Base-by-base conservation (phyloP, 2,888 invertebrate genomes). In the Cenopis cana region DNA sequence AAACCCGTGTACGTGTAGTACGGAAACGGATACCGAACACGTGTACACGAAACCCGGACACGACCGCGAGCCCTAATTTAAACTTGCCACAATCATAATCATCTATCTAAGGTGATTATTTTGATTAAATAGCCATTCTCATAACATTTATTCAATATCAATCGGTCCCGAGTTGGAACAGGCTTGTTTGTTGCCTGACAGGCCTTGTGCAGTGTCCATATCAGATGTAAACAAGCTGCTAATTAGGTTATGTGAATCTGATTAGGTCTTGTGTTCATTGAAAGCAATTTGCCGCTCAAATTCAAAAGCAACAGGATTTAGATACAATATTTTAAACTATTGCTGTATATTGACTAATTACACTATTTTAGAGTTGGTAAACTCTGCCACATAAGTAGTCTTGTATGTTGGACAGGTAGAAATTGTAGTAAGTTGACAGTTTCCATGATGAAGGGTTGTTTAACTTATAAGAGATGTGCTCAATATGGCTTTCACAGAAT, bases 161-260 rank as follows among this genome's bases (percentile, higher is more conserved):
- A 46, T 57, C 50, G 59, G 54, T 36, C 24, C 11, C 38, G 41
- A 10, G 41, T 18, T 49, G 36, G n/a, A 24, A 36, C 52, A 38
- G 36, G 33, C 6, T 46, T n/a, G 59, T 52, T 38, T 38, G 50
- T 52, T 24, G 20, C 38, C 38, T 41, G 41, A 29, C 20, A 41
- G 60, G 29, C 41, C 38, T 29, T 60, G 57, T 36, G 52, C 20
- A 33, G 33, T 33, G n/a, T 38, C n/a, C 52, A 46, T 68, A 61
- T 54, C 20, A 60, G 41, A 61, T 61, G 68, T 68, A 68, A 68
- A 68, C 60, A 68, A 61, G 52, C n/a, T 65, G 52, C 17, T 68
- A 68, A 68, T 68, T 68, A 68, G 60, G 68, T 68, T 68, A 68
- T n/a, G 52, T 36, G 50, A 4, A 29, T 36, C 60, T 59, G 56